Conservation (phyloP, 2,113 vertebrate genomes). For the Sisor rabdophorus region DNA sequence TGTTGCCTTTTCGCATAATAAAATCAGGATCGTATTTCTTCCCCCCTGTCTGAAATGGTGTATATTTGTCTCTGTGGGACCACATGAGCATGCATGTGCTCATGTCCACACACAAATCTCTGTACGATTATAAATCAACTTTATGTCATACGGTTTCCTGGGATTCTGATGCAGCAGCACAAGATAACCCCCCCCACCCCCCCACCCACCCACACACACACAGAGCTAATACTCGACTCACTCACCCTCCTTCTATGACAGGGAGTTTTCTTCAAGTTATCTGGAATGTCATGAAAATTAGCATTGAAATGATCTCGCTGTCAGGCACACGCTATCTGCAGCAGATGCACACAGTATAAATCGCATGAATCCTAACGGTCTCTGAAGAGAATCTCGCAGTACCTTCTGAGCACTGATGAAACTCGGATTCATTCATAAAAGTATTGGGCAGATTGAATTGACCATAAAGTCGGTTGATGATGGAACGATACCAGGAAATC, state of each 20-base stretch:
- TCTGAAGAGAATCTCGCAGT: slow-evolving; percentile 44
- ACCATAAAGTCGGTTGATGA: slow-evolving; percentile 32
- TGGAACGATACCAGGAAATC: slow-evolving; percentile 11
- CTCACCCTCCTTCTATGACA: slow-evolving; percentile 28
- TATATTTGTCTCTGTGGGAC: slow-evolving; percentile 17
- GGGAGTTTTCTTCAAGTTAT: slow-evolving; percentile 51
- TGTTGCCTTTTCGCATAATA: slow-evolving; percentile 32
- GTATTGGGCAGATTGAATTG: slow-evolving; percentile 21
- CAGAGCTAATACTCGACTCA: not conserved
- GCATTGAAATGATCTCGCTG: slow-evolving; percentile 54
- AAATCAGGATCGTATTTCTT: slow-evolving; percentile 29
- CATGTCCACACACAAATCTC: slow-evolving; percentile 26
- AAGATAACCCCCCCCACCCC: slow-evolving; percentile 31
- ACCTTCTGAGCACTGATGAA: slow-evolving; percentile 33
- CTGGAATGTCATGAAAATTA: slow-evolving; percentile 48
- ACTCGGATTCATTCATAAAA: slow-evolving; percentile 37
- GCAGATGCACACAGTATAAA: slow-evolving; percentile 41
- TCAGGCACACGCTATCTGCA: slow-evolving; percentile 46
- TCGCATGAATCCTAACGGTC: slow-evolving; percentile 47
- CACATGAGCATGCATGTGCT: slow-evolving; percentile 20
- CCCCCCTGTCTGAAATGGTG: slow-evolving; percentile 1
- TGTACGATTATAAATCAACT: slow-evolving; percentile 44
- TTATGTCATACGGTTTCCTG: slow-evolving; percentile 26
- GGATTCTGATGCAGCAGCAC: slow-evolving; percentile 47
- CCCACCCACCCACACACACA: not conserved